phyloP scores from a whole-genome alignment of 1,140 invertebrate genomes.

The Camponotus pennsylvanicus region DNA sequence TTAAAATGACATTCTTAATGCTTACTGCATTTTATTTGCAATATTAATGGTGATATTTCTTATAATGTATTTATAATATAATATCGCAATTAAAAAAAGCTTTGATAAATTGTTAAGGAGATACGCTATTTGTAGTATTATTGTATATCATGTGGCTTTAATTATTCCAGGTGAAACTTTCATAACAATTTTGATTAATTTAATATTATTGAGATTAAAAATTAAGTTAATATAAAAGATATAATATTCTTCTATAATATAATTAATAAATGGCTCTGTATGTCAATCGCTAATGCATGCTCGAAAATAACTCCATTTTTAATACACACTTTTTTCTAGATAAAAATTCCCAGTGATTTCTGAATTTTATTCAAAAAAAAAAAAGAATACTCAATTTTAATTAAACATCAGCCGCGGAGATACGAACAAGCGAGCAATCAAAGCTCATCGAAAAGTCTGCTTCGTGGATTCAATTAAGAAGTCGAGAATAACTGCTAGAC shows the following conservation, averaged over 20 bases:
- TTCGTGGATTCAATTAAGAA: conserved; percentile 32
- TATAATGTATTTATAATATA: background rate
- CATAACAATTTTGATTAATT: conserved; percentile 30
- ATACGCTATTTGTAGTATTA: background rate
- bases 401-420: background rate
- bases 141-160: background rate
- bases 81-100: background rate
- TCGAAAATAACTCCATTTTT: background rate
- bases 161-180: background rate
- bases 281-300: background rate
- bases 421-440: background rate
- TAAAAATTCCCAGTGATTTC: conserved; percentile 2
- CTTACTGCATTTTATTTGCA: background rate
- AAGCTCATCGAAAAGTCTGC: conserved; percentile 20
- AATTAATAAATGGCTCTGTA: background rate
- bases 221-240: background rate
- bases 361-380: too few relatives aligned
- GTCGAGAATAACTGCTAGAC: background rate
- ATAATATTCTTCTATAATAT: background rate
- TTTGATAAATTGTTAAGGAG: background rate
- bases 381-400: too few relatives aligned
- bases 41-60: background rate
- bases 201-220: conserved; percentile 1
- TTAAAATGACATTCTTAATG: background rate
- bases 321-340: background rate